A percentile compares a stretch with the other conserved stretches of the same genome.
Conservation (phyloP, 2,113 vertebrate species). For the Leucoraja erinaceus region DNA sequence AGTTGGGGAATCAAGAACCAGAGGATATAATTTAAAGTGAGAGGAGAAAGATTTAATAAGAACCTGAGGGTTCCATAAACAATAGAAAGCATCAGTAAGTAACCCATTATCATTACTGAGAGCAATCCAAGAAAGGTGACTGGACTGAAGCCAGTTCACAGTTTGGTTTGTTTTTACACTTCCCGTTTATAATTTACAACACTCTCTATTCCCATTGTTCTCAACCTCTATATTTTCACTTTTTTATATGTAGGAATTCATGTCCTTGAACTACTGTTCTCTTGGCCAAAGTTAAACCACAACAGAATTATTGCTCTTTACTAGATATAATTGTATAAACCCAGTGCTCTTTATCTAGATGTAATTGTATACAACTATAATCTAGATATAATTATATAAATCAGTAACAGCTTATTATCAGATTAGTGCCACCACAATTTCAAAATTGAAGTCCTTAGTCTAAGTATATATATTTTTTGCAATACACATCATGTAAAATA, state of each 20-base stretch:
- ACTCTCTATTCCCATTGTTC: slow-evolving; percentile 12
- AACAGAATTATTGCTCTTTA: not conserved
- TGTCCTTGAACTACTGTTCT: not conserved
- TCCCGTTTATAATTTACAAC: slow-evolving; percentile 20
- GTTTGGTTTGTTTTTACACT: not conserved
- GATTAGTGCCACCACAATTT: not conserved
- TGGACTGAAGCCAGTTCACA: not conserved
- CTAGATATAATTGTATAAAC: not conserved
- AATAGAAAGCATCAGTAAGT: not conserved
- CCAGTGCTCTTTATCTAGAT: not conserved
- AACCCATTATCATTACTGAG: not conserved
- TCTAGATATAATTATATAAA: not conserved
- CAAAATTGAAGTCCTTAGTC: not conserved
- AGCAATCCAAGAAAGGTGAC: not conserved
- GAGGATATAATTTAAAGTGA: too few species aligned
- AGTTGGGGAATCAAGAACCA: too few species aligned
- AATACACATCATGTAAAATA: not conserved
- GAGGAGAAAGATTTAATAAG: too few species aligned
- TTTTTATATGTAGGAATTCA: not conserved
- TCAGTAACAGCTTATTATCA: not conserved
- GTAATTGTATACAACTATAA: too few species aligned
- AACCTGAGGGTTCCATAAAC: too few species aligned
- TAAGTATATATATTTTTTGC: not conserved
- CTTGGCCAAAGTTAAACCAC: not conserved
- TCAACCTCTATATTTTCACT: slow-evolving; percentile 1